Evolutionary conservation across 37 sponge, comb jelly and placozoan species (phyloP), one percentile per base, ranked within the genome.

Genomic region (Ianthella basta): DNA sequence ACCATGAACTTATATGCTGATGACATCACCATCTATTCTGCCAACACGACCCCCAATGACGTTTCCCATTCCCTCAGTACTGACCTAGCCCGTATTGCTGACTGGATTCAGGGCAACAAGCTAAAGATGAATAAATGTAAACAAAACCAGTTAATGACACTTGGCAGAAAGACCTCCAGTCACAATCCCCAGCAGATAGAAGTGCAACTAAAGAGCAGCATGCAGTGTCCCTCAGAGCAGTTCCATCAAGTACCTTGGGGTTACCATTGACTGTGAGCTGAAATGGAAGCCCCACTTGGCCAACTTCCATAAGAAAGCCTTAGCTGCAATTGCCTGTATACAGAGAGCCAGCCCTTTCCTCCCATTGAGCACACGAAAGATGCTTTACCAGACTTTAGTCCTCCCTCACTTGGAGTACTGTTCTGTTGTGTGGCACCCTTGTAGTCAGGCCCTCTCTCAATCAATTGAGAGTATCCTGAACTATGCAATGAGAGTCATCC

Each of bases 401-500:
- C 18, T 18, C 18, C 18, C 59, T 57, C 18, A 15, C 59, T 18
- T 57, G 59, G 59, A 57, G 18, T 57, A 57, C 18, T 57, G 59
- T 18, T 57, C 59, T 57, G 18, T 18, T 20, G 59, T 15, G 59
- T 57, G 59, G 59, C 59, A 57, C 59, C 18, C 59, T 57, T 57
- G 59, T 18, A 57, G 18, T 57, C 59, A 57, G 59, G 18, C 15
- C 15, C 59, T 57, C 59, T 57, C 59, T 18, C 59, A 57, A 18
- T 20, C 18, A 20, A 20, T 57, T 20, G 59, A 18, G 18, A 15
- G 15, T 57, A 20, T 18, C 15, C 59, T 20, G 18, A 57, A 15
- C 59, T 57, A 57, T 57, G 59, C 59, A 57, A 57, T 57, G 59
- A 57, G 59, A 57, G 59, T 57, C 59, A 57, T 57, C 18, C 59